A percentile compares a stretch with the other conserved stretches of the same genome.
phyloP scores from a whole-genome alignment of 2,113 vertebrate genomes.

The Paraplagusia blochii region DNA sequence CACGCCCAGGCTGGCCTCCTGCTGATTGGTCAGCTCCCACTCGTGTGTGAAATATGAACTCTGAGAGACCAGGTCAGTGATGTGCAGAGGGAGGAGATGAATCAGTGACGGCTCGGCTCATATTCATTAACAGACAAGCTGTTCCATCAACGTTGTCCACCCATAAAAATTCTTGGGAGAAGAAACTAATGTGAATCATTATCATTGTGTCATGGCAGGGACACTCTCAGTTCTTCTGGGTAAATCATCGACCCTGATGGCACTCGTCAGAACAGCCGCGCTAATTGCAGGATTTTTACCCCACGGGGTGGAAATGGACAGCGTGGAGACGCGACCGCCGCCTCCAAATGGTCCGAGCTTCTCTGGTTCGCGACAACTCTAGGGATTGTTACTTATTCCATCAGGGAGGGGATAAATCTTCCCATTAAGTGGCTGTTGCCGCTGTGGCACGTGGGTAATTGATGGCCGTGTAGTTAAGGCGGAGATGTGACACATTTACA shows the following conservation, averaged over 20 bases:
- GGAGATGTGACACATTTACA: slow-evolving; percentile 69
- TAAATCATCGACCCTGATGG: slow-evolving; percentile 38
- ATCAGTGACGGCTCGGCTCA: slow-evolving; percentile 32
- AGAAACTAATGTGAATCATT: slow-evolving; percentile 34
- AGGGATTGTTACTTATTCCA: slow-evolving; percentile 51
- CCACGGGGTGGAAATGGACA: slow-evolving; percentile 48
- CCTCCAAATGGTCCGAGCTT: slow-evolving; percentile 32
- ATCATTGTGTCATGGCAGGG: slow-evolving; percentile 39
- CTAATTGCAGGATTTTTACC: slow-evolving; percentile 50
- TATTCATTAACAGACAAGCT: slow-evolving; percentile 34
- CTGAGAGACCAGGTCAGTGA: slow-evolving; percentile 58
- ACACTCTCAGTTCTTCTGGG: slow-evolving; percentile 1
- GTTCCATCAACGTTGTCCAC: slow-evolving; percentile 6
- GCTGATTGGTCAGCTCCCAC: slow-evolving; percentile 40
- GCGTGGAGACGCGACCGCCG: slow-evolving; percentile 36
- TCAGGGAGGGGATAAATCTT: slow-evolving; percentile 67
- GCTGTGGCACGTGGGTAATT: slow-evolving; percentile 69
- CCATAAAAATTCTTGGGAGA: slow-evolving; percentile 32
- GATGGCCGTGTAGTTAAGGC: slow-evolving; percentile 70
- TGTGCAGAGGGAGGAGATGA: slow-evolving; percentile 44
- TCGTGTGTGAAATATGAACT: slow-evolving; percentile 63
- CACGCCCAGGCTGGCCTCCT: slow-evolving; percentile 17
- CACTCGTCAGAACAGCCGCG: slow-evolving; percentile 26
- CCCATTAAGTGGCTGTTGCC: slow-evolving; percentile 60
- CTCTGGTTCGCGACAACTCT: slow-evolving; percentile 29